phyloP scores from a whole-genome alignment of 2,113 vertebrate genomes.

The Brachionichthys hirsutus region DNA sequence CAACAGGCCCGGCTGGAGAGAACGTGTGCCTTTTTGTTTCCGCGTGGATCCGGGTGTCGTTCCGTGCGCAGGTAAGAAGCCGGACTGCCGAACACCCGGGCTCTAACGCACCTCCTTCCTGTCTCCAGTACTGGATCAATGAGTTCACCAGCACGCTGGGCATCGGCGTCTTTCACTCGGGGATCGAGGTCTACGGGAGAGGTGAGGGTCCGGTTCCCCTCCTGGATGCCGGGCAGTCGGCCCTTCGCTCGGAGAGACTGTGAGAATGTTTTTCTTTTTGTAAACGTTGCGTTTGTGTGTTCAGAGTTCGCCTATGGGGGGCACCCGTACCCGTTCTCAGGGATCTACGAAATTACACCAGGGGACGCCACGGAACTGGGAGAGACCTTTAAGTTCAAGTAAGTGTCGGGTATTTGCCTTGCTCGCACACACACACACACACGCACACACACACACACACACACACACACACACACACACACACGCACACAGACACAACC shows the following conservation, averaged over 20 bases:
- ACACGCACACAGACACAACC: no score
- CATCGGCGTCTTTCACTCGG: constrained; percentile 99
- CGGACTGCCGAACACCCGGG: no score
- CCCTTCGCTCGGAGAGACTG: no score
- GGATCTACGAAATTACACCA: constrained; percentile 98
- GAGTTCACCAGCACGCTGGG: constrained; percentile 97
- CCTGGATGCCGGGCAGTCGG: no score
- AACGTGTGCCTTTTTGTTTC: no score
- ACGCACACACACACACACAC: no score
- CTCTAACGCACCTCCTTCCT: not conserved
- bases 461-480: no score
- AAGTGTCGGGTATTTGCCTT: constrained; percentile 64
- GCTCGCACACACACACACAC: no score
- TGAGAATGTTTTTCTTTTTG: no score
- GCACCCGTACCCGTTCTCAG: constrained; percentile 98
- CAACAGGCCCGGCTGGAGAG: no score
- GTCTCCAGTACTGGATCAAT: constrained; percentile 96
- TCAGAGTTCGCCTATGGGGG: constrained; percentile 98
- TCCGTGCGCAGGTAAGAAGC: no score
- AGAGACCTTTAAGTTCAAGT: constrained; percentile 99
- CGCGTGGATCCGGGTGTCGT: no score
- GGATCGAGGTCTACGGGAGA: constrained; percentile 97
- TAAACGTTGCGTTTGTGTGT: constrained; percentile 28
- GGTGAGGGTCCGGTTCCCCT: constrained; percentile 73
- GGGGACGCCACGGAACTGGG: constrained; percentile 95